These are phyloP conservation scores for Nephrotoma flavescens DNA, from an alignment of 2,888 invertebrate genomes.

Conservation along the genomic window DNA sequence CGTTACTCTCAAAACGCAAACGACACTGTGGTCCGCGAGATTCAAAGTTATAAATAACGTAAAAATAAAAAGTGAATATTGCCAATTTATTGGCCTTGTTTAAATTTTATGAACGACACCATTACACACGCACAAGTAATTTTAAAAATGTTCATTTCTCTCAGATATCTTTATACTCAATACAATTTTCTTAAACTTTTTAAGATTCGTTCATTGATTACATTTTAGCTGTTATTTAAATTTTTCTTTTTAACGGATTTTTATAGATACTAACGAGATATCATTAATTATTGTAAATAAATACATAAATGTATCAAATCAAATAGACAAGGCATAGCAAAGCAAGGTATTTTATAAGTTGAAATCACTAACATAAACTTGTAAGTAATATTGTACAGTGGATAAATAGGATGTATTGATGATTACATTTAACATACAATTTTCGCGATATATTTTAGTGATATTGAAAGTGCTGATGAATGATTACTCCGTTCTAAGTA, in stretches of 20 bases:
- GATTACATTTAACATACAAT: no score
- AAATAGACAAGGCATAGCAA: neutral
- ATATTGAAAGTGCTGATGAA: no score
- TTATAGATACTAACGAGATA: neutral
- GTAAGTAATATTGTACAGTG: neutral
- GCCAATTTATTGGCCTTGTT: neutral
- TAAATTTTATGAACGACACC: neutral
- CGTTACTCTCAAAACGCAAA: neutral
- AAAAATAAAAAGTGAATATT: neutral
- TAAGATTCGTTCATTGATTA: neutral
- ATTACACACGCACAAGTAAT: neutral
- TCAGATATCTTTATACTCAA: neutral
- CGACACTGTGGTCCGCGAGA: neutral
- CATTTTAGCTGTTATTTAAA: neutral
- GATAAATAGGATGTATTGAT: neutral
- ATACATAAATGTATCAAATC: neutral
- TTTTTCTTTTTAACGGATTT: neutral
- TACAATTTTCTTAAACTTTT: neutral
- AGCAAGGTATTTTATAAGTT: neutral
- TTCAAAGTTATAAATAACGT: neutral
- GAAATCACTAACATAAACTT: neutral
- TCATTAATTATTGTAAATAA: neutral
- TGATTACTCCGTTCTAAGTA: no score
- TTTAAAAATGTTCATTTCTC: neutral
- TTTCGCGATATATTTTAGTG: no score